phyloP scores from a whole-genome alignment of 2,888 invertebrate genomes.

The Dasysyrphus albostriatus region DNA sequence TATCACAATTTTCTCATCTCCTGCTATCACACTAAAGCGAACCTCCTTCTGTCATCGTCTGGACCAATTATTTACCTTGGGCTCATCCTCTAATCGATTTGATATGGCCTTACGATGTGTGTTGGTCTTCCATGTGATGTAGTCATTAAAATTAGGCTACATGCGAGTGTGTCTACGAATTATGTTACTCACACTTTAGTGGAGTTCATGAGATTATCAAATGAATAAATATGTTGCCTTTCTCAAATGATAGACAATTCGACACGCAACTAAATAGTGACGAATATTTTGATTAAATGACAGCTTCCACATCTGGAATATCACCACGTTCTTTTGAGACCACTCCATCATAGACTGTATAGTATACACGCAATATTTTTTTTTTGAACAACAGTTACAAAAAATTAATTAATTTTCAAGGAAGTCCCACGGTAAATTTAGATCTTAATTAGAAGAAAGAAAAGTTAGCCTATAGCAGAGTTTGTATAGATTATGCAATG shows the following conservation, averaged over 20 bases:
- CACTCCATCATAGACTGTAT: neutral
- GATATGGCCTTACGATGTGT: conserved; percentile 22
- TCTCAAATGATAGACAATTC: neutral
- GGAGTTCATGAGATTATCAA: conserved; percentile 14
- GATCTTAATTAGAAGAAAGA: conserved; percentile 64
- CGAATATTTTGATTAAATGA: conserved; percentile 60
- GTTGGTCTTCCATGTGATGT: conserved; percentile 55
- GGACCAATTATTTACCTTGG: conserved; percentile 19
- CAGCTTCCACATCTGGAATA: conserved; percentile 36
- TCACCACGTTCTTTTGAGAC: conserved; percentile 22
- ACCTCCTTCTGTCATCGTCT: conserved; percentile 49
- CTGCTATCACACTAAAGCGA: neutral
- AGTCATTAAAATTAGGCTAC: conserved; percentile 62
- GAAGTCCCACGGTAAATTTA: conserved; percentile 55
- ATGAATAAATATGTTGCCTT: neutral
- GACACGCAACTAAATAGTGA: conserved; percentile 57
- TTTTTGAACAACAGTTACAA: neutral
- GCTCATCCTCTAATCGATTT: conserved; percentile 48
- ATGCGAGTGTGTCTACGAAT: conserved; percentile 22
- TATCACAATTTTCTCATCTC: conserved; percentile 41
- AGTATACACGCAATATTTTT: conserved; percentile 45
- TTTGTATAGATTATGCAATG: conserved; percentile 47
- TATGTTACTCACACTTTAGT: conserved; percentile 29
- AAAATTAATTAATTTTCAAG: conserved; percentile 39
- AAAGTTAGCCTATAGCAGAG: conserved; percentile 12